These are phyloP conservation scores for Syrrhaptes paradoxus DNA, from an alignment of 2,113 vertebrate species.

Conservation along the genomic window DNA sequence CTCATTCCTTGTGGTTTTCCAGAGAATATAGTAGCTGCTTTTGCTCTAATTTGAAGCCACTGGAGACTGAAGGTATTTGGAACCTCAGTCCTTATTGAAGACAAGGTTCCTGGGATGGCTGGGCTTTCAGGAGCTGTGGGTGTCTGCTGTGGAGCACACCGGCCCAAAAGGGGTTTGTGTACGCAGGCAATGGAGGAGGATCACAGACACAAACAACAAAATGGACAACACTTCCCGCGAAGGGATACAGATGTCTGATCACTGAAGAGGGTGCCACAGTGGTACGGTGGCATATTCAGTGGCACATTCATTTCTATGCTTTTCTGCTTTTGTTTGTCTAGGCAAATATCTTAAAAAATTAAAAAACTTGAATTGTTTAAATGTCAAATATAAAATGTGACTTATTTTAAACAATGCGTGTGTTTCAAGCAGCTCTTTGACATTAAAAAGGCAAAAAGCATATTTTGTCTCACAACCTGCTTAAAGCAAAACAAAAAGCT, in stretches of 20 bases:
- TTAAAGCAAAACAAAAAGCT: conserved; percentile 58
- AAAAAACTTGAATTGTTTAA: not conserved
- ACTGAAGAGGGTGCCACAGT: not conserved
- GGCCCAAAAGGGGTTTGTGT: not conserved
- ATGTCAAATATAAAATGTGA: conserved; percentile 16
- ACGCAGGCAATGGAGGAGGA: accelerated
- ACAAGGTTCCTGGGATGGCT: not conserved
- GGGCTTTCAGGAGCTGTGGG: not conserved
- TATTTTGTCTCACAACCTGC: conserved; percentile 58
- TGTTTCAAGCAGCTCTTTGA: conserved; percentile 35
- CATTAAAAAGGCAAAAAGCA: conserved; percentile 34
- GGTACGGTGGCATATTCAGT: not conserved
- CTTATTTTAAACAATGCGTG: conserved; percentile 29
- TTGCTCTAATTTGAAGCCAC: not conserved
- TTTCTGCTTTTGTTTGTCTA: conserved; percentile 15
- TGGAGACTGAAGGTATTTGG: not conserved
- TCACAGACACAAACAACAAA: not conserved
- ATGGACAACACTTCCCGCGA: not conserved
- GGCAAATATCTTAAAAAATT: not conserved
- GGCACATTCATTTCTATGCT: not conserved
- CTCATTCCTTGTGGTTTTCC: not conserved
- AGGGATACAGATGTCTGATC: not conserved
- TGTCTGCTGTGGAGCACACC: not conserved
- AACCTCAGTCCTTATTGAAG: not conserved
- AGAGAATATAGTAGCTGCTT: not conserved